Percentiles rank a stretch among this genome's conserved stretches.
Conservation (phyloP, 2,113 vertebrate species). For the Corythornis vintsioides region DNA sequence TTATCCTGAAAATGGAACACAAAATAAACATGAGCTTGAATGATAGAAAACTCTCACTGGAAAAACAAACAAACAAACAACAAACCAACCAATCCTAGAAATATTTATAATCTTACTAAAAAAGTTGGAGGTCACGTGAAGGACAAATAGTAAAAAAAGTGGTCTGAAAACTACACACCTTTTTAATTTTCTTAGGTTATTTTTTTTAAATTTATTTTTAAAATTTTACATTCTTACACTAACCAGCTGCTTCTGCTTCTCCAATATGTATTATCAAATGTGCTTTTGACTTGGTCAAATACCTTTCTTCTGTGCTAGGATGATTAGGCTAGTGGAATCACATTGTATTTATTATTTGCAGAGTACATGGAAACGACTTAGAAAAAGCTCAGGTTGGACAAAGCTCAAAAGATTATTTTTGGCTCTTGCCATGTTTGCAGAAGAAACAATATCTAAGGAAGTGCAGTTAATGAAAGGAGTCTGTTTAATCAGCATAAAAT, state of each 20-base stretch:
- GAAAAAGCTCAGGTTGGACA: slow-evolving; percentile 53
- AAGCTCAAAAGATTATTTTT: slow-evolving; percentile 52
- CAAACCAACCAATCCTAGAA: background rate
- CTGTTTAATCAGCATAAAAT: slow-evolving; percentile 65
- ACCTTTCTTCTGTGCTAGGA: background rate
- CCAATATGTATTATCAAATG: background rate
- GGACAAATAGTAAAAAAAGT: background rate
- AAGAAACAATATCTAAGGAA: slow-evolving; percentile 67
- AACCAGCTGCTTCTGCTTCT: background rate
- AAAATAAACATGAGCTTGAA: background rate
- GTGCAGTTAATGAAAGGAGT: slow-evolving; percentile 56
- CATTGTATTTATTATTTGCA: slow-evolving; percentile 59
- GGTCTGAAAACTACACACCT: background rate
- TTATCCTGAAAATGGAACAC: background rate
- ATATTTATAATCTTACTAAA: background rate
- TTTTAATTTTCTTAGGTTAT: background rate
- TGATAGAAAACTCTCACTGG: background rate
- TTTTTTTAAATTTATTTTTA: background rate
- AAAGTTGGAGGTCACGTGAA: background rate
- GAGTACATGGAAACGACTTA: slow-evolving; percentile 51
- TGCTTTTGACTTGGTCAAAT: background rate
- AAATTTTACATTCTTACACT: background rate
- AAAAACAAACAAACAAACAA: background rate
- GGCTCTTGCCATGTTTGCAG: slow-evolving; percentile 34
- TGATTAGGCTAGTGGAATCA: slow-evolving; percentile 40